A percentile compares a stretch with the other conserved stretches of the same genome.
Conservation (phyloP, 2,888 invertebrate species). For the Kuschelorhynchus macadamiae region DNA sequence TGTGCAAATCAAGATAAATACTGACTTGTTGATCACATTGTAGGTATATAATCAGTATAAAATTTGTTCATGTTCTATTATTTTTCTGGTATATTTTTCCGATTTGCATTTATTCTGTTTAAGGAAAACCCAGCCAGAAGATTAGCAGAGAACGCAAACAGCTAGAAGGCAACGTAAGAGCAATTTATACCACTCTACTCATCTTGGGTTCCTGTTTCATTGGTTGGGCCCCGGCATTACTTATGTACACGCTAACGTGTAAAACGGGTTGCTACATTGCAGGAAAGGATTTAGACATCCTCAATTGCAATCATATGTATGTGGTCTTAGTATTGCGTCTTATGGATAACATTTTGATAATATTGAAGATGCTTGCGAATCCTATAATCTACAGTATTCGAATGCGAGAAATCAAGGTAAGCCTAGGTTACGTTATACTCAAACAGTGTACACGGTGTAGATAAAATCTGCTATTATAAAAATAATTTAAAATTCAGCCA, state of each 20-base stretch:
- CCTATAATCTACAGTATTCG: constrained; percentile 78
- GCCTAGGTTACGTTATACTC: too few species aligned
- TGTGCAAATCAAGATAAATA: too few species aligned
- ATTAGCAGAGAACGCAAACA: constrained; percentile 62
- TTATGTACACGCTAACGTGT: constrained; percentile 74
- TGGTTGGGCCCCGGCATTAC: constrained; percentile 76
- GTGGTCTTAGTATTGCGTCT: constrained; percentile 48
- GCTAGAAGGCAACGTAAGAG: constrained; percentile 71
- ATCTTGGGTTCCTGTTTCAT: constrained; percentile 74
- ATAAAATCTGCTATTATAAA: too few species aligned
- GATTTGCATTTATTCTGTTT: constrained; percentile 30
- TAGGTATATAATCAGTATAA: too few species aligned
- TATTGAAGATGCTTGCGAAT: constrained; percentile 76
- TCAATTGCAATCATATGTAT: constrained; percentile 42
- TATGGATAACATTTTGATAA: constrained; percentile 71
- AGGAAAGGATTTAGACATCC: constrained; percentile 28
- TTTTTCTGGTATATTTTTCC: constrained; percentile 36
- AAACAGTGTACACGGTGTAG: too few species aligned
- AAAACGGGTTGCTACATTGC: constrained; percentile 45
- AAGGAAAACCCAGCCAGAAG: constrained; percentile 51
- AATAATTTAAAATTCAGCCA: too few species aligned
- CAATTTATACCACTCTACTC: constrained; percentile 75
- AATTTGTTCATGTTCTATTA: constrained; percentile 29
- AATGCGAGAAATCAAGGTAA: constrained; percentile 76
- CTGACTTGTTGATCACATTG: too few species aligned